phyloP scores from a whole-genome alignment of 2,113 vertebrate genomes.

The Opisthocomus hoazin region DNA sequence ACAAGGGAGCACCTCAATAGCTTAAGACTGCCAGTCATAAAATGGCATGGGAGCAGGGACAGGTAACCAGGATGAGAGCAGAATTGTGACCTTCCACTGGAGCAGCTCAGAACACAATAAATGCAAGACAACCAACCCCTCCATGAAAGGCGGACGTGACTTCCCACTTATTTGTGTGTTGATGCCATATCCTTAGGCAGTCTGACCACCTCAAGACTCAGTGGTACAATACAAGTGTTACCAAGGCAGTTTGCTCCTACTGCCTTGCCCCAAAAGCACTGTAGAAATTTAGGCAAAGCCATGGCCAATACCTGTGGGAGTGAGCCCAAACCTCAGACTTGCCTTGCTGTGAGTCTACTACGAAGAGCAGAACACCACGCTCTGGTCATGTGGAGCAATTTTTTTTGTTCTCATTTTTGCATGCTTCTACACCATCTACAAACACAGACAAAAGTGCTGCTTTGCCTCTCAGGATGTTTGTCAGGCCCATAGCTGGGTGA shows the following conservation, averaged over 20 bases:
- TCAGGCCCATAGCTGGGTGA: not conserved
- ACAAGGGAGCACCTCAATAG: not conserved
- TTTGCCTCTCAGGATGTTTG: not conserved
- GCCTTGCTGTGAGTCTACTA: not conserved
- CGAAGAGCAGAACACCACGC: not conserved
- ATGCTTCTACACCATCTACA: not conserved
- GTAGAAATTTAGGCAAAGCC: not conserved
- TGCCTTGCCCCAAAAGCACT: not conserved
- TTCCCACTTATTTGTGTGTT: not conserved
- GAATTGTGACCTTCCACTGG: not conserved
- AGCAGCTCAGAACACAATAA: not conserved
- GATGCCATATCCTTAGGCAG: not conserved
- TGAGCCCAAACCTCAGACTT: not conserved
- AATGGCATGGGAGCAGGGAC: not conserved
- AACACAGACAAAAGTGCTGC: not conserved
- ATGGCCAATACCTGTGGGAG: not conserved
- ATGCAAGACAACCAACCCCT: not conserved
- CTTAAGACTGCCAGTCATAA: not conserved
- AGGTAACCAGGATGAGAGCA: not conserved
- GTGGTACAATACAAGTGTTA: not conserved
- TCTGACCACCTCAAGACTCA: not conserved
- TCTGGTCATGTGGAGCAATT: not conserved
- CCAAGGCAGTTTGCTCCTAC: not conserved
- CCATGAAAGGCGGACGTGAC: not conserved
- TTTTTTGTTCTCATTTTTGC: not conserved